phyloP scores from a whole-genome alignment of 37 sponge, comb jelly and placozoan genomes.

The Bolinopsis microptera region DNA sequence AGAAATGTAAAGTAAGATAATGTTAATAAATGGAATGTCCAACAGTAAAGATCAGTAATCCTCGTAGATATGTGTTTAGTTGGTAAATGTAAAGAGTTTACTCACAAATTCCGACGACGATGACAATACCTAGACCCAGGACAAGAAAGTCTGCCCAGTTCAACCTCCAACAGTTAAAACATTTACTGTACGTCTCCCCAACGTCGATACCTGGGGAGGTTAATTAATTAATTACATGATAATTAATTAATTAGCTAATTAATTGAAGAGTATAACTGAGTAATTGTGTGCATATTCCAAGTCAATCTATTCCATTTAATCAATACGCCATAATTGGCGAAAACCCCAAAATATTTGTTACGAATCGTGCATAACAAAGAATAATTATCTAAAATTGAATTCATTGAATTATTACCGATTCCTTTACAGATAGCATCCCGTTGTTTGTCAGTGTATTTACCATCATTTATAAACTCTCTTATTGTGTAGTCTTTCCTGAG shows the following conservation, averaged over 20 bases:
- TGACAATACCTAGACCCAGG: background rate
- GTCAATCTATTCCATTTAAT: too few relatives aligned
- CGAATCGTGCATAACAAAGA: too few relatives aligned
- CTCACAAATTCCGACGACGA: background rate
- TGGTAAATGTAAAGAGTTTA: too few relatives aligned
- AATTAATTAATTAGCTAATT: background rate
- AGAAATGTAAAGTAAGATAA: too few relatives aligned
- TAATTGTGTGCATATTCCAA: too few relatives aligned
- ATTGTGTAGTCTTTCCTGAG: background rate
- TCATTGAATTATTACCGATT: slow-evolving; percentile 1
- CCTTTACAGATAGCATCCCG: background rate
- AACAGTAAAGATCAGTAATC: too few relatives aligned
- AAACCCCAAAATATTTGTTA: too few relatives aligned
- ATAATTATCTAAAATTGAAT: too few relatives aligned
- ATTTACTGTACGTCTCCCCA: slow-evolving; percentile 5
- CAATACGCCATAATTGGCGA: too few relatives aligned
- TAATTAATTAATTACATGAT: background rate
- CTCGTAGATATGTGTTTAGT: too few relatives aligned
- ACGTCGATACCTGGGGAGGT: slow-evolving; percentile 10
- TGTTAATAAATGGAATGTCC: too few relatives aligned
- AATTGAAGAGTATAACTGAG: too few relatives aligned
- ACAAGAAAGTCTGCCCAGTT: background rate
- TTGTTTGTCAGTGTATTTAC: background rate
- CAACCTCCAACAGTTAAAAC: background rate
- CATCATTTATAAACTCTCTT: background rate